These are phyloP conservation scores for Agriotes lineatus DNA, from an alignment of 2,888 invertebrate species.

Conservation along the genomic window DNA sequence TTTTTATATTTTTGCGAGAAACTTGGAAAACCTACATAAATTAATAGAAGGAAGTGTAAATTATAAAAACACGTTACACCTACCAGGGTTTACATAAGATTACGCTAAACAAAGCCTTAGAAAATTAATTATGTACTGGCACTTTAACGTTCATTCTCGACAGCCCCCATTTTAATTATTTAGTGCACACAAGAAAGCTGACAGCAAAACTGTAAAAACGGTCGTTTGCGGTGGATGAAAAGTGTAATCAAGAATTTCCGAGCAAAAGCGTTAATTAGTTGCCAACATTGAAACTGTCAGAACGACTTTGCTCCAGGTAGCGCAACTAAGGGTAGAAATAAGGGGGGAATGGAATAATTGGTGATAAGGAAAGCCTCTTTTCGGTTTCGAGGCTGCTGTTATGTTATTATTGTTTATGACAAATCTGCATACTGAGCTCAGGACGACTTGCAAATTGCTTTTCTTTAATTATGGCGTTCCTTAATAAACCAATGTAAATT, in stretches of 20 bases:
- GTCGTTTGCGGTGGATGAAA: slow-evolving; percentile 9
- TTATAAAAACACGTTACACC: no score
- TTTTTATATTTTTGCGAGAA: no score
- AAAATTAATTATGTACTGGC: no score
- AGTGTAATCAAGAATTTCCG: slow-evolving; percentile 27
- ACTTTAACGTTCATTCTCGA: no score
- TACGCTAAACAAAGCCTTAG: no score
- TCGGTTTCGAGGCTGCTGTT: not conserved
- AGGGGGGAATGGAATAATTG: slow-evolving; percentile 1
- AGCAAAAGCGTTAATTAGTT: slow-evolving; percentile 21
- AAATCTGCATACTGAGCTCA: not conserved
- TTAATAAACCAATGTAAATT: no score
- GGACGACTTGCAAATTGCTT: no score
- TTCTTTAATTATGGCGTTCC: no score
- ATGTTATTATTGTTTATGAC: not conserved
- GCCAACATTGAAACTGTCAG: slow-evolving; percentile 14
- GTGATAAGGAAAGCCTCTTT: slow-evolving; percentile 3
- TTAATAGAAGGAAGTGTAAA: no score
- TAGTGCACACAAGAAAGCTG: not conserved
- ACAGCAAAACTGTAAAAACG: slow-evolving; percentile 3
- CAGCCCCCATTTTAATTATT: not conserved
- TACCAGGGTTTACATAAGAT: no score
- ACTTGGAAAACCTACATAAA: no score
- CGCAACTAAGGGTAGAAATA: not conserved
- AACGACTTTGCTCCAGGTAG: slow-evolving; percentile 12